These are phyloP conservation scores for Drosophila kikkawai DNA, from an alignment of 1,140 invertebrate genomes.

Conservation along the genomic window DNA sequence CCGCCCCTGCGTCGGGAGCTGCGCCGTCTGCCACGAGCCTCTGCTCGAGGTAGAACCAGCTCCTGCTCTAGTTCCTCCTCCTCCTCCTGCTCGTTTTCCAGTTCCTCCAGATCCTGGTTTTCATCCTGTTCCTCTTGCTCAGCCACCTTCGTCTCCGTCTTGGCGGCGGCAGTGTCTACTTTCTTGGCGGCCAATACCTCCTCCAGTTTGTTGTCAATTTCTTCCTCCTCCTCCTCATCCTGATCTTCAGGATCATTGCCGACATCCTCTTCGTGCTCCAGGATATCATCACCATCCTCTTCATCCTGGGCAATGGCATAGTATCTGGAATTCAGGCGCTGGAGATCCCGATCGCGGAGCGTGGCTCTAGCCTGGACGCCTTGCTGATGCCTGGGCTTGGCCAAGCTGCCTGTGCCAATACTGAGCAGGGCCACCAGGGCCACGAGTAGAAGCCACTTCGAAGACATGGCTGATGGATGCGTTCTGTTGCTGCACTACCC, in stretches of 20 bases:
- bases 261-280: slow-evolving; percentile 56
- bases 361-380: slow-evolving; percentile 29
- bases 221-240: slow-evolving; percentile 29
- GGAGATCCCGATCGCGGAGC: slow-evolving; percentile 35
- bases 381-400: slow-evolving; percentile 17
- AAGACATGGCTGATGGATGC: slow-evolving; percentile 55
- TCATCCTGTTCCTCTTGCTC: slow-evolving; percentile 14
- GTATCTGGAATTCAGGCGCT: slow-evolving; percentile 57
- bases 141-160: slow-evolving; percentile 28
- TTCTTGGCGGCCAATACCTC: neutral
- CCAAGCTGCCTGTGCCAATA: slow-evolving; percentile 26
- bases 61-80: slow-evolving; percentile 15
- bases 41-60: neutral
- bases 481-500: slow-evolving; percentile 46
- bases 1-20: slow-evolving; percentile 13
- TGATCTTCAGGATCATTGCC: slow-evolving; percentile 35
- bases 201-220: slow-evolving; percentile 13
- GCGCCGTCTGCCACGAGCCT: slow-evolving; percentile 1
- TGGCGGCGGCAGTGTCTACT: neutral
- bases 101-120: slow-evolving; percentile 14
- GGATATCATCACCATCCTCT: slow-evolving; percentile 54
- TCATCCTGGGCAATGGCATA: slow-evolving; percentile 56
- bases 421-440: slow-evolving; percentile 53
- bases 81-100: slow-evolving; percentile 10
- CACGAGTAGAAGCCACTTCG: slow-evolving; percentile 59